A percentile compares a stretch with the other conserved stretches of the same genome.
These are phyloP conservation scores for Trichonephila inaurata DNA, from an alignment of 1,140 invertebrate species.

Conservation along the genomic window DNA sequence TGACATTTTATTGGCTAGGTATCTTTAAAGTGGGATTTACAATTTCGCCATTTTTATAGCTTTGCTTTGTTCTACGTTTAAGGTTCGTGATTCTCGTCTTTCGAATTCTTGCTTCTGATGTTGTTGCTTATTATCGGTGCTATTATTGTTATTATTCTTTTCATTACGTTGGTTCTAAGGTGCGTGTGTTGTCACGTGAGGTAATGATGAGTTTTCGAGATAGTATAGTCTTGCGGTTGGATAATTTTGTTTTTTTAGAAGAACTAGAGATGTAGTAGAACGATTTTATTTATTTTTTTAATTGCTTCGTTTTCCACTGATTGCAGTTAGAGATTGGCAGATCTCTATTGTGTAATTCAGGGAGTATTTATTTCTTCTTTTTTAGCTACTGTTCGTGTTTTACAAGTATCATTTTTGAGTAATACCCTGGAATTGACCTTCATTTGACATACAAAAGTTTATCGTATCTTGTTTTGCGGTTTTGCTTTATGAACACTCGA, in stretches of 20 bases:
- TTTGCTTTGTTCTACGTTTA: slow-evolving; percentile 19
- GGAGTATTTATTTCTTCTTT: neutral
- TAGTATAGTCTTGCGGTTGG: neutral
- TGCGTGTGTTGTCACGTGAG: slow-evolving; percentile 1
- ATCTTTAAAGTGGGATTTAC: slow-evolving; percentile 30
- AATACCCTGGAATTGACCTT: neutral
- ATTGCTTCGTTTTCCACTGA: neutral
- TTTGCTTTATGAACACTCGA: too few relatives aligned
- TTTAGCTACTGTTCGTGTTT: slow-evolving; percentile 18
- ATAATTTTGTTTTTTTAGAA: slow-evolving; percentile 16
- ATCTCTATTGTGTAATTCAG: slow-evolving; percentile 27
- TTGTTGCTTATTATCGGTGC: neutral
- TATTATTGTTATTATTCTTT: slow-evolving; percentile 36
- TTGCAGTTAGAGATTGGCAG: neutral
- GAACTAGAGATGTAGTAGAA: neutral
- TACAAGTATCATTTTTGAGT: neutral
- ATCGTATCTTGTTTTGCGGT: neutral
- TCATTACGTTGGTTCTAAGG: neutral
- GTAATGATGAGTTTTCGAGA: slow-evolving; percentile 27
- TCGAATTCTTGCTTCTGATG: neutral
- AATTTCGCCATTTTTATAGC: slow-evolving; percentile 27
- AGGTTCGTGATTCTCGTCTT: neutral
- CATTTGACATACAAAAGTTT: neutral
- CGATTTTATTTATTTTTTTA: neutral
- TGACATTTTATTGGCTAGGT: slow-evolving; percentile 31